A percentile compares a stretch with the other conserved stretches of the same genome.
These are phyloP conservation scores for Pristiophorus japonicus DNA, from an alignment of 2,113 vertebrate genomes.

Conservation along the genomic window DNA sequence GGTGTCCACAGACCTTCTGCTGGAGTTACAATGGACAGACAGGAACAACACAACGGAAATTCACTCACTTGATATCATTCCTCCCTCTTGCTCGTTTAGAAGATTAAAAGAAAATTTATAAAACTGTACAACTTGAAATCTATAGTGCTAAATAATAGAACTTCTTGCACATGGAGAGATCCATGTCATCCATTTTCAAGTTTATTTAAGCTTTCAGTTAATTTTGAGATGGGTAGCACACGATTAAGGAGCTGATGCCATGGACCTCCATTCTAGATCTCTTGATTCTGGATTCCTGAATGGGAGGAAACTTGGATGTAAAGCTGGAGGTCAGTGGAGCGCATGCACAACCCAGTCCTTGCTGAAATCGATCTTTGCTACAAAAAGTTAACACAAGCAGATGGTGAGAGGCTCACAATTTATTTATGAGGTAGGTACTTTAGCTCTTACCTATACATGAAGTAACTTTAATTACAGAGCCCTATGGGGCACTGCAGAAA, in stretches of 20 bases:
- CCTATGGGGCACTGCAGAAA: conserved; percentile 11
- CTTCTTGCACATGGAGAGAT: not conserved
- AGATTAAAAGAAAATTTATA: not conserved
- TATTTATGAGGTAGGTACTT: conserved; percentile 24
- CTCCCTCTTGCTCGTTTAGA: too few relatives aligned
- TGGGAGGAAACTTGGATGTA: not conserved
- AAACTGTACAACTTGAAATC: too few relatives aligned
- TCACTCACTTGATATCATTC: not conserved
- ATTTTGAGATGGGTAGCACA: not conserved
- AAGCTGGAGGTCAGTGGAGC: not conserved
- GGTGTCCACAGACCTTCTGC: not conserved
- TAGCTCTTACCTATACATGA: not conserved
- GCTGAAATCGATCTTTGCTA: conserved; percentile 6
- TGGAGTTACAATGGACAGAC: not conserved
- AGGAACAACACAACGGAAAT: not conserved
- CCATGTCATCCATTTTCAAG: not conserved
- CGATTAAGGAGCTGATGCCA: not conserved
- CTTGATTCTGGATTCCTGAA: not conserved
- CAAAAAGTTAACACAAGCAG: conserved; percentile 10
- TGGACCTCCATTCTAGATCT: too few relatives aligned
- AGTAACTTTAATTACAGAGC: conserved; percentile 33
- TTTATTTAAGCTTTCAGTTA: not conserved
- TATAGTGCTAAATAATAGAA: not conserved
- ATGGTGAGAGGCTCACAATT: conserved; percentile 13
- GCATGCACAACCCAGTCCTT: not conserved